Evolutionary conservation across 30 jellyfish, hydroid and myxozoan genomes (phyloP).

Genomic region (Pseudorhiza aurosa): DNA sequence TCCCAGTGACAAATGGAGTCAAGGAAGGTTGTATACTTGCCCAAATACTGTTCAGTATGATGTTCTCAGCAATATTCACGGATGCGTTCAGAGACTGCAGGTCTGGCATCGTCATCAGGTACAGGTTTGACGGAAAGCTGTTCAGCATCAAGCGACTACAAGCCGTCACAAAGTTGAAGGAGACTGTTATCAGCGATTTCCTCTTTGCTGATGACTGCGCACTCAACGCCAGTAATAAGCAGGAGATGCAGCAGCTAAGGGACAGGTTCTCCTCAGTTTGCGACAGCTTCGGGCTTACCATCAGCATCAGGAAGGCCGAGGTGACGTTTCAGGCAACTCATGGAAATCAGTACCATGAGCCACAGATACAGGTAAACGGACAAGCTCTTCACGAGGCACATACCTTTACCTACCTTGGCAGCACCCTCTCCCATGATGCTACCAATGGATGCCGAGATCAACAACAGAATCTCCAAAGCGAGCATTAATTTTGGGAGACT

Average conservation of each 20-base stretch:
- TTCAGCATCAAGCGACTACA: neutral
- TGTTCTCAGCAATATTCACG: neutral
- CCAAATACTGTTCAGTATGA: neutral
- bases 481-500: neutral
- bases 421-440: neutral
- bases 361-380: neutral
- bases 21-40: neutral
- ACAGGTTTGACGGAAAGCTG: neutral
- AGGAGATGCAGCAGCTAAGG: neutral
- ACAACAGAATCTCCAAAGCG: neutral
- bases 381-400: neutral
- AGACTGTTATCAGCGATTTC: neutral
- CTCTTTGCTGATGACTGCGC: constrained; percentile 2
- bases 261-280: neutral
- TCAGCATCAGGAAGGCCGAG: neutral
- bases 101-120: neutral
- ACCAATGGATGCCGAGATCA: neutral
- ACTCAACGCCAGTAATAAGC: neutral
- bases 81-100: neutral
- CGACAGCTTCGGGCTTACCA: too few relatives aligned
- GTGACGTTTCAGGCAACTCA: neutral
- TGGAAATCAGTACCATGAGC: neutral
- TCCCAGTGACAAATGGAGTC: too few relatives aligned
- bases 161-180: neutral
- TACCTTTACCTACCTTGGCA: neutral